Conservation (phyloP, 2,888 invertebrate genomes). For the Pyrrhosoma nymphula region DNA sequence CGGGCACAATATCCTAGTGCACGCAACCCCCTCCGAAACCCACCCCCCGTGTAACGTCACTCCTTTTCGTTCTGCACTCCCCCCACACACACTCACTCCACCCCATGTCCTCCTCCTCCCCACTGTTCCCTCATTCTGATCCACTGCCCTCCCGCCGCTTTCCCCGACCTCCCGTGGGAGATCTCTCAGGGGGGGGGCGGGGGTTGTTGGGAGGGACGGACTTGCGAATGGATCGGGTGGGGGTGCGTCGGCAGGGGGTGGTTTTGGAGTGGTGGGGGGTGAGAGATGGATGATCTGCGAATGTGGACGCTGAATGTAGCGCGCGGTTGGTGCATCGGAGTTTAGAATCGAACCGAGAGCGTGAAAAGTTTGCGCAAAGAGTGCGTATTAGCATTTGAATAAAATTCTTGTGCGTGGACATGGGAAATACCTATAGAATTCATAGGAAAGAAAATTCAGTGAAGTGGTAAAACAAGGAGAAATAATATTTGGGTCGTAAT, state of each 20-base stretch:
- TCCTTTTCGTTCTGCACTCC: slow-evolving; percentile 10
- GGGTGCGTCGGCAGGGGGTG: not conserved
- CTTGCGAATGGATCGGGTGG: slow-evolving; percentile 32
- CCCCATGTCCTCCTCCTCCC: not conserved
- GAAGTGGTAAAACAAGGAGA: too few relatives aligned
- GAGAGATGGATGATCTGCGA: slow-evolving; percentile 66
- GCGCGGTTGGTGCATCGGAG: not conserved
- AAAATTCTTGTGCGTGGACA: too few relatives aligned
- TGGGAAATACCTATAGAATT: too few relatives aligned
- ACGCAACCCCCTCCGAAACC: not conserved
- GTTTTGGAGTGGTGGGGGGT: not conserved
- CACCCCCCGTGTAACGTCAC: not conserved
- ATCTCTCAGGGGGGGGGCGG: not conserved
- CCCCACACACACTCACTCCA: not conserved
- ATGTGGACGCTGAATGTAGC: slow-evolving; percentile 42
- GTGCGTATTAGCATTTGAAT: not conserved
- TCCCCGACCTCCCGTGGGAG: slow-evolving; percentile 19
- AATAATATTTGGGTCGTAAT: too few relatives aligned
- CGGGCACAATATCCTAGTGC: slow-evolving; percentile 26
- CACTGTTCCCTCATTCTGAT: slow-evolving; percentile 20
- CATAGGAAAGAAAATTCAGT: too few relatives aligned
- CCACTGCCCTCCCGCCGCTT: slow-evolving; percentile 45
- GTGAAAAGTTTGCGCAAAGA: not conserved
- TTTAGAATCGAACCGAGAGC: not conserved
- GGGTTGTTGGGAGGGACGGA: not conserved